Conservation (phyloP, 2,113 vertebrate species). For the Hydrochoerus hydrochaeris region DNA sequence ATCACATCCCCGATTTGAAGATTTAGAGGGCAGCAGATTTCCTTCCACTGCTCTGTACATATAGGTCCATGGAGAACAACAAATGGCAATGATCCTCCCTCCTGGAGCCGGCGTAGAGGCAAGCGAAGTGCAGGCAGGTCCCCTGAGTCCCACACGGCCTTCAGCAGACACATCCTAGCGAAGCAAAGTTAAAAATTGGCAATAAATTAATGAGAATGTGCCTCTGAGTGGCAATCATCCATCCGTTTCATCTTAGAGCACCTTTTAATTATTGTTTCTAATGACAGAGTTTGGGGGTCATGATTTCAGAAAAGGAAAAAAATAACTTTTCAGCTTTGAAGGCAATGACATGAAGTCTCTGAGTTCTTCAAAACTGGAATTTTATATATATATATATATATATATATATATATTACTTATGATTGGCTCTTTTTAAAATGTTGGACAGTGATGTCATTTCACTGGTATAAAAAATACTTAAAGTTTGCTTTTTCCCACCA, state of each 20-base stretch:
- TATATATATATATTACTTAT: slow-evolving; percentile 1
- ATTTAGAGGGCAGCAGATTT: slow-evolving; percentile 67
- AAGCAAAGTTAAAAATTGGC: slow-evolving; percentile 86
- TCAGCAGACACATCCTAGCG: slow-evolving; percentile 85
- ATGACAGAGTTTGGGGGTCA: slow-evolving; percentile 85
- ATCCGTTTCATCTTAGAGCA: slow-evolving; percentile 81
- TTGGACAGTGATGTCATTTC: slow-evolving; percentile 9
- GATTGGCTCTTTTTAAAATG: slow-evolving; percentile 24
- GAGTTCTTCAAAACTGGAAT: background rate
- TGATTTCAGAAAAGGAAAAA: slow-evolving; percentile 78
- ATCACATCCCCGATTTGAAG: slow-evolving; percentile 49
- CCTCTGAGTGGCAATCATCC: slow-evolving; percentile 84
- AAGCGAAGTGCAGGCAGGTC: slow-evolving; percentile 58
- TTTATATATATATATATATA: slow-evolving; percentile 35
- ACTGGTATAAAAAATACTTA: slow-evolving; percentile 1
- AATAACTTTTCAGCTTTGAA: slow-evolving; percentile 78
- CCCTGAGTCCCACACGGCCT: slow-evolving; percentile 84
- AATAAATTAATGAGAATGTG: slow-evolving; percentile 87
- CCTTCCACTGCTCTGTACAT: background rate
- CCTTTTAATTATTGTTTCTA: slow-evolving; percentile 88
- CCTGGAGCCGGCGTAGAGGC: slow-evolving; percentile 46
- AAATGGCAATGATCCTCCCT: slow-evolving; percentile 67
- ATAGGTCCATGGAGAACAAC: slow-evolving; percentile 73
- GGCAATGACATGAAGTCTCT: background rate
- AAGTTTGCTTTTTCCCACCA: slow-evolving; percentile 6